A percentile compares a stretch with the other conserved stretches of the same genome.
These are phyloP conservation scores for Antheraea pernyi DNA, from an alignment of 1,140 invertebrate species.

Conservation along the genomic window DNA sequence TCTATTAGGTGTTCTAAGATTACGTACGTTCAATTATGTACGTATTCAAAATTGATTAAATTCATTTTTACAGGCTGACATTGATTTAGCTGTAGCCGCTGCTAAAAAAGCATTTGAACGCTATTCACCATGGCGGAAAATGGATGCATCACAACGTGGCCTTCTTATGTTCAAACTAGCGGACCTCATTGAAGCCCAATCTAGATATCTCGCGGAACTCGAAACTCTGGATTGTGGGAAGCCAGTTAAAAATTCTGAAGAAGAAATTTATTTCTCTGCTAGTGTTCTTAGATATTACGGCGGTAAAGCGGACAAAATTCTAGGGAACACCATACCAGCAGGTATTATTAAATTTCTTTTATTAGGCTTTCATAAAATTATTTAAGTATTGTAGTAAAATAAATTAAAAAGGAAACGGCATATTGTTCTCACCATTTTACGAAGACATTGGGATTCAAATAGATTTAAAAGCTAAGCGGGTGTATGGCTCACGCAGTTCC, in stretches of 20 bases:
- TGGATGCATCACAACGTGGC: conserved; percentile 85
- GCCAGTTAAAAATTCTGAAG: conserved; percentile 80
- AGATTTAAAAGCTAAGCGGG: too few relatives aligned
- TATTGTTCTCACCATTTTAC: too few relatives aligned
- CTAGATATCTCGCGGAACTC: conserved; percentile 82
- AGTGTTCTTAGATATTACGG: conserved; percentile 85
- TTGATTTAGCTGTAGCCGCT: conserved; percentile 90
- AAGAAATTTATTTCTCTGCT: conserved; percentile 80
- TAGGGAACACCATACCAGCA: conserved; percentile 78
- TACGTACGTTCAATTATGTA: too few relatives aligned
- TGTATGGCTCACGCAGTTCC: too few relatives aligned
- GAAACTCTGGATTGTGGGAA: conserved; percentile 90
- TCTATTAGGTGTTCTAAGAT: too few relatives aligned
- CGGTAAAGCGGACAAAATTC: conserved; percentile 88
- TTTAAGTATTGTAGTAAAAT: too few relatives aligned
- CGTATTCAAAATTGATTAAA: neutral
- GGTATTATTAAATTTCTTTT: conserved; percentile 28
- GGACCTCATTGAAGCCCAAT: conserved; percentile 86
- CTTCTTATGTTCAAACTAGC: conserved; percentile 80
- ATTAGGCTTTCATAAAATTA: too few relatives aligned
- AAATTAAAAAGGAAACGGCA: too few relatives aligned
- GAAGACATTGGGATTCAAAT: too few relatives aligned
- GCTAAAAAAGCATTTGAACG: conserved; percentile 87
- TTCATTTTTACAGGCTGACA: conserved; percentile 80
- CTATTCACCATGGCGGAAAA: conserved; percentile 85